Conservation (phyloP, 2,888 invertebrate genomes). For the Noctuana brunneofusca region DNA sequence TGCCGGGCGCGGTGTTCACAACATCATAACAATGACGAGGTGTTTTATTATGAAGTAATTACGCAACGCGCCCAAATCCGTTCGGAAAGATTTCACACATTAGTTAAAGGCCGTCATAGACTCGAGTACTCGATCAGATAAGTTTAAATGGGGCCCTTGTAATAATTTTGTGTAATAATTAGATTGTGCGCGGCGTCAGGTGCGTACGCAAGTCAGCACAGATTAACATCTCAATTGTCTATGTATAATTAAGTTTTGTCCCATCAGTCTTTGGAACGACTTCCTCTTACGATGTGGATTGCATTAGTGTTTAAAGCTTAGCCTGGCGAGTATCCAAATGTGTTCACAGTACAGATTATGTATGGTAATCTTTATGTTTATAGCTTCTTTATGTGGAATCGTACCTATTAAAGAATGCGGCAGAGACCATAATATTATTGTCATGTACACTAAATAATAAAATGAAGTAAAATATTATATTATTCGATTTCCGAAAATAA, state of each 20-base stretch:
- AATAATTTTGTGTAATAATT: constrained; percentile 64
- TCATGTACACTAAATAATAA: background rate
- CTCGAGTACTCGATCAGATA: constrained; percentile 53
- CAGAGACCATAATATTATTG: background rate
- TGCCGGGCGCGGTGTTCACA: constrained; percentile 35
- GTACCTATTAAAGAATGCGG: constrained; percentile 20
- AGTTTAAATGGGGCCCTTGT: constrained; percentile 52
- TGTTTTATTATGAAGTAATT: constrained; percentile 44
- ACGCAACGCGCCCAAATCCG: constrained; percentile 44
- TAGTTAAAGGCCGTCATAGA: constrained; percentile 29
- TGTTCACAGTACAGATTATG: constrained; percentile 1
- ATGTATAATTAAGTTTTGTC: constrained; percentile 66
- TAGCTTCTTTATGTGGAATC: constrained; percentile 19
- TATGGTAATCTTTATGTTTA: constrained; percentile 28
- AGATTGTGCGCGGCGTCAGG: constrained; percentile 71
- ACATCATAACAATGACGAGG: constrained; percentile 44
- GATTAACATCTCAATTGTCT: constrained; percentile 80
- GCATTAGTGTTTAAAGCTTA: constrained; percentile 25
- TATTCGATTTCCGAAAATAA: background rate
- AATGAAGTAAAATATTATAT: background rate
- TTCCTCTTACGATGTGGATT: constrained; percentile 41
- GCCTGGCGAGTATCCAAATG: constrained; percentile 23
- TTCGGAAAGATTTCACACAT: constrained; percentile 52
- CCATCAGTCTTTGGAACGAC: constrained; percentile 62
- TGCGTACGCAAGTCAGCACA: constrained; percentile 43